Conservation (phyloP, 2,888 invertebrate genomes). For the Lamellibrachia satsuma region DNA sequence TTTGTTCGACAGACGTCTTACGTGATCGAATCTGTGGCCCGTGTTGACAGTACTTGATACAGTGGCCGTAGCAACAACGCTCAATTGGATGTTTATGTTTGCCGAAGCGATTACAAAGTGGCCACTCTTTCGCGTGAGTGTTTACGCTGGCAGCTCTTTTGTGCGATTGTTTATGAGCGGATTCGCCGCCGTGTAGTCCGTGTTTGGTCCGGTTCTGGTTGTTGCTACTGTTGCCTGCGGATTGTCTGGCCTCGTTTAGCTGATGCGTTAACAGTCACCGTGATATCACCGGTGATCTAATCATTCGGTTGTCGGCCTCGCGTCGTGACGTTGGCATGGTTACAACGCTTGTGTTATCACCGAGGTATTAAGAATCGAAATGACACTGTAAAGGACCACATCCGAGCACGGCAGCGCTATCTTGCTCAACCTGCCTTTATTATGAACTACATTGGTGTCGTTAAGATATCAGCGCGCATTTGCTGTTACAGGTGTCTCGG, state of each 20-base stretch:
- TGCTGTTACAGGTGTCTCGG: background rate
- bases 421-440: background rate
- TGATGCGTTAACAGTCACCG: background rate
- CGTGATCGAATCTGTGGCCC: background rate
- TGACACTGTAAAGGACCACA: background rate
- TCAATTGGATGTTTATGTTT: background rate
- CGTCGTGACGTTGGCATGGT: background rate
- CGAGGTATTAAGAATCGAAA: background rate
- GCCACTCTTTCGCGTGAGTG: background rate
- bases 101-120: constrained; percentile 9
- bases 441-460: background rate
- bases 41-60: background rate
- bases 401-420: too few relatives aligned
- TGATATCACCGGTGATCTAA: background rate
- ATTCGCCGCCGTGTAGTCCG: background rate
- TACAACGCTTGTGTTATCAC: constrained; percentile 17
- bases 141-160: background rate
- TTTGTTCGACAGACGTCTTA: background rate
- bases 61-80: background rate
- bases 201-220: background rate
- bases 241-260: background rate
- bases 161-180: background rate
- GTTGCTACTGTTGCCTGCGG: background rate
- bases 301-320: background rate
- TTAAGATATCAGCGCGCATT: background rate